These are phyloP conservation scores for Tragopan temminckii DNA, from an alignment of 2,797 vertebrate species.

Conservation along the genomic window DNA sequence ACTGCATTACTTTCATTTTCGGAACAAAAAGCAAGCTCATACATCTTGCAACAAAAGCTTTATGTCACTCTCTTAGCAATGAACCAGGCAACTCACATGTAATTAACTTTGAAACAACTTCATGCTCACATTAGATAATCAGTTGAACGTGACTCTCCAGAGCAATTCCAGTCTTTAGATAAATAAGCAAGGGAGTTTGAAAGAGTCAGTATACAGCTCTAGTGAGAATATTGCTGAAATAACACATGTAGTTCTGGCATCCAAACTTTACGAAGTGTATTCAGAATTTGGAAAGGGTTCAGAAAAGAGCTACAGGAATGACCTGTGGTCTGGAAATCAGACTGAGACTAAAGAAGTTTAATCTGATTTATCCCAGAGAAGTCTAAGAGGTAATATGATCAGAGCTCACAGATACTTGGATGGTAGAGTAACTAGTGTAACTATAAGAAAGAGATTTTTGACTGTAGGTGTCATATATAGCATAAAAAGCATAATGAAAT, in stretches of 20 bases:
- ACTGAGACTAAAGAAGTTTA: constrained; percentile 57
- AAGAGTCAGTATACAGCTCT: constrained; percentile 26
- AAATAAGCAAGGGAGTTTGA: constrained; percentile 49
- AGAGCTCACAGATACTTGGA: constrained; percentile 2
- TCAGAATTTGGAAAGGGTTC: constrained; percentile 49
- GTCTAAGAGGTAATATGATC: constrained; percentile 47
- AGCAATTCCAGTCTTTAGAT: constrained; percentile 48
- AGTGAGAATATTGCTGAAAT: constrained; percentile 54
- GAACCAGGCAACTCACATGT: constrained; percentile 12
- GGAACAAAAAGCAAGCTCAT: not conserved
- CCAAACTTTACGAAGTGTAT: constrained; percentile 3
- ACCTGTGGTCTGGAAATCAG: constrained; percentile 63
- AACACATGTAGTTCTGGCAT: constrained; percentile 53
- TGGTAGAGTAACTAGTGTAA: constrained; percentile 12
- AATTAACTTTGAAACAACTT: constrained; percentile 44
- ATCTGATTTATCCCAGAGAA: constrained; percentile 61
- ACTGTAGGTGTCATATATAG: not conserved
- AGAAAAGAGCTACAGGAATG: constrained; percentile 49
- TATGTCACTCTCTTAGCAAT: constrained; percentile 10
- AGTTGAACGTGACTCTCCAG: constrained; percentile 23
- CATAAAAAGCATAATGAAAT: constrained; percentile 30
- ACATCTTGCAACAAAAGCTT: not conserved
- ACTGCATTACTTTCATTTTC: constrained; percentile 14
- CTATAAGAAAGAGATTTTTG: constrained; percentile 39
- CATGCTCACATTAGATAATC: constrained; percentile 28